Conservation (phyloP, 2,888 invertebrate genomes). For the Stenoptilia bipunctidactyla region DNA sequence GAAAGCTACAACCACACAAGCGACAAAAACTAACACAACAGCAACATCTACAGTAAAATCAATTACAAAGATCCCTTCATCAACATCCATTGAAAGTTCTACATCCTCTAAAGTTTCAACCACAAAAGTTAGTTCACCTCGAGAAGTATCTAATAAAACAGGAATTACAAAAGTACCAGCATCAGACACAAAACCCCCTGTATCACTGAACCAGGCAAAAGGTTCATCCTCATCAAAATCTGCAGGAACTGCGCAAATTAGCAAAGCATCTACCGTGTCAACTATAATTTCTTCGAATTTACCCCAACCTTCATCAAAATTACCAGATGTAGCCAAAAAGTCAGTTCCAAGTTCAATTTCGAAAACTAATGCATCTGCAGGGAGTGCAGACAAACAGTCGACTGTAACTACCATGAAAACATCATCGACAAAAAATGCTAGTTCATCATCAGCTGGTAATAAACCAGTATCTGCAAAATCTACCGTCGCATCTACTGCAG, state of each 20-base stretch:
- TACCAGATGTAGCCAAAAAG: background rate
- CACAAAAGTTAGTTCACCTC: slow-evolving; percentile 9
- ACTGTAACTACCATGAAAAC: slow-evolving; percentile 17
- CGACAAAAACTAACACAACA: slow-evolving; percentile 9
- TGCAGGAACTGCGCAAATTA: slow-evolving; percentile 1
- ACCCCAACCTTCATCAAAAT: background rate
- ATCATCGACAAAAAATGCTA: slow-evolving; percentile 13
- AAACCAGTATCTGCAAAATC: background rate
- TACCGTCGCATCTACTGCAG: background rate
- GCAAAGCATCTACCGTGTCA: slow-evolving; percentile 7
- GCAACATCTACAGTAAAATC: slow-evolving; percentile 9
- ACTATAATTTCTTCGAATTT: slow-evolving; percentile 1
- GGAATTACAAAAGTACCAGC: slow-evolving; percentile 11
- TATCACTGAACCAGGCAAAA: slow-evolving; percentile 5
- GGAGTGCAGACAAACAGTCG: slow-evolving; percentile 5
- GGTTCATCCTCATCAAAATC: slow-evolving; percentile 2
- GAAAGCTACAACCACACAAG: slow-evolving; percentile 3
- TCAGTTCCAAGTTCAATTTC: background rate
- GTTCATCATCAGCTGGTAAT: background rate
- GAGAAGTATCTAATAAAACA: slow-evolving; percentile 7
- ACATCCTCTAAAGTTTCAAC: slow-evolving; percentile 8
- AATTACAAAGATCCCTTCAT: slow-evolving; percentile 6
- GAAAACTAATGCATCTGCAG: background rate
- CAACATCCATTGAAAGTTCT: background rate
- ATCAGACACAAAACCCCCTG: slow-evolving; percentile 12